Conservation (phyloP, 1,140 invertebrate genomes). For the Conus ventricosus region DNA sequence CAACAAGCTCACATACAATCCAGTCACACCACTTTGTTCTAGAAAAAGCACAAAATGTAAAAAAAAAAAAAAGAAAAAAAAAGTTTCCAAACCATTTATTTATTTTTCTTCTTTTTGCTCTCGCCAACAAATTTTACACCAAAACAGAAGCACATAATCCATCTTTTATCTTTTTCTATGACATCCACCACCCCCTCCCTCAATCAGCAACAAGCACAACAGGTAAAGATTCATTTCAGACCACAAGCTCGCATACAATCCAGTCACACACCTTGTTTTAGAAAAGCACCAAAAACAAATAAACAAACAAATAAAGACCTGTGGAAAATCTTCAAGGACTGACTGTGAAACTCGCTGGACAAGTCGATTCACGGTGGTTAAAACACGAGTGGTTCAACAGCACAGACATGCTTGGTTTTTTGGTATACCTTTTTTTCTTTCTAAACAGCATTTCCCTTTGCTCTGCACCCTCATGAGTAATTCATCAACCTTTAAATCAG, state of each 20-base stretch:
- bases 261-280: neutral
- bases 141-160: neutral
- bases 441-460: no score
- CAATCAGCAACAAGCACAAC: neutral
- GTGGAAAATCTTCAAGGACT: neutral
- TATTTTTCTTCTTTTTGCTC: neutral
- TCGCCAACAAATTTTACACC: conserved; percentile 1
- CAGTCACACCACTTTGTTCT: neutral
- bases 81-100: neutral
- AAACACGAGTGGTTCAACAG: neutral
- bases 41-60: neutral
- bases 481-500: no score
- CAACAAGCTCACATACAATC: neutral
- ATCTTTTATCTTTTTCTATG: neutral
- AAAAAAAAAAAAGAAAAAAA: neutral
- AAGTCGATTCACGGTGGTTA: neutral
- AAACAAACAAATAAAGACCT: neutral
- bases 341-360: neutral
- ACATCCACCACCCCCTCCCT: neutral
- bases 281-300: neutral
- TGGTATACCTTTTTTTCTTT: no score
- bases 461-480: no score
- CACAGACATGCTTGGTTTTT: no score
- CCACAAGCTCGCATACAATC: neutral
- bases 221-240: neutral